phyloP scores from a whole-genome alignment of 1,140 invertebrate species.

The Brachionus rotundiformis region DNA sequence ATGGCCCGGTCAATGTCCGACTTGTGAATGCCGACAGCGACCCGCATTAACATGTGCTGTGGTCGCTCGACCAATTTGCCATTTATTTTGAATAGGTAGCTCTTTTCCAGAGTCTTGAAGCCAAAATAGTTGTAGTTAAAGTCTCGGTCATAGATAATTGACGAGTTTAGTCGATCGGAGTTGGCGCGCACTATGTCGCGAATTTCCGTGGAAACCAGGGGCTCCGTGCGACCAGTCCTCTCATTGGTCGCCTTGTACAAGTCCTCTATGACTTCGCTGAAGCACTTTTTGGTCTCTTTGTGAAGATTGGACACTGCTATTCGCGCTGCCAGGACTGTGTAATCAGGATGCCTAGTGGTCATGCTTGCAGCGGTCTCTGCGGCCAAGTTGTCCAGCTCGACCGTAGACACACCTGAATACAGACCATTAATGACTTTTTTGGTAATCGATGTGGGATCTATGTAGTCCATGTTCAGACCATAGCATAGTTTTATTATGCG shows the following conservation, averaged over 20 bases:
- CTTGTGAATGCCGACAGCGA: slow-evolving; percentile 91
- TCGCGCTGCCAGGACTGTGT: slow-evolving; percentile 88
- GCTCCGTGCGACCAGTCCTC: slow-evolving; percentile 71
- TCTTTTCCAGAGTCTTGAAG: slow-evolving; percentile 92
- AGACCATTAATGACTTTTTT: slow-evolving; percentile 81
- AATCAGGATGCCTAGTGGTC: slow-evolving; percentile 94
- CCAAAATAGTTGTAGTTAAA: slow-evolving; percentile 98
- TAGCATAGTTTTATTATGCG: slow-evolving; percentile 92
- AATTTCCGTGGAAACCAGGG: slow-evolving; percentile 83
- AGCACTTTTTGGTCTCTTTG: slow-evolving; percentile 74
- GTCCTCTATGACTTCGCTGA: slow-evolving; percentile 81
- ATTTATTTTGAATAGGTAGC: slow-evolving; percentile 90
- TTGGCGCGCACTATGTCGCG: slow-evolving; percentile 83
- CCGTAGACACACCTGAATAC: slow-evolving; percentile 91
- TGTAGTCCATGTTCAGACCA: slow-evolving; percentile 89
- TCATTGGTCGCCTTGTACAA: slow-evolving; percentile 77
- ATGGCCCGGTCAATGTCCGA: slow-evolving; percentile 89
- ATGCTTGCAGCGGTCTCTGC: slow-evolving; percentile 93
- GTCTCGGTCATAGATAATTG: slow-evolving; percentile 95
- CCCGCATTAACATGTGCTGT: slow-evolving; percentile 98
- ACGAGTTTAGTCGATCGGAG: slow-evolving; percentile 85
- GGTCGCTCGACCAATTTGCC: slow-evolving; percentile 91
- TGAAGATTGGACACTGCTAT: slow-evolving; percentile 96
- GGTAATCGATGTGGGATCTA: slow-evolving; percentile 75
- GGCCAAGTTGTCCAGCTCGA: slow-evolving; percentile 92